phyloP scores from a whole-genome alignment of 2,113 vertebrate genomes.

The Alethe diademata region DNA sequence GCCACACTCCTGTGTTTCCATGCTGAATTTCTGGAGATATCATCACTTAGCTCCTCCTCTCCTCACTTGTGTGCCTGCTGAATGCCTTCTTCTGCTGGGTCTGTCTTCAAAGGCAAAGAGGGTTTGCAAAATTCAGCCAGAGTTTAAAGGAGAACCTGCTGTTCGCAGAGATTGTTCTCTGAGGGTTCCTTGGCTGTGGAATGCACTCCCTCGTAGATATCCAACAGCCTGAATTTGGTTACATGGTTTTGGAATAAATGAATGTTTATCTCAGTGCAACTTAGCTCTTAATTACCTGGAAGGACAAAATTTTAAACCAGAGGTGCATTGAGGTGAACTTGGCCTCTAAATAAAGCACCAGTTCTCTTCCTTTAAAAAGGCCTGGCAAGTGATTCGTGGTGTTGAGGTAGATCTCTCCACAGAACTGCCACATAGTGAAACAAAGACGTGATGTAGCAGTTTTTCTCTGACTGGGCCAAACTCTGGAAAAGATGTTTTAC shows the following conservation, averaged over 20 bases:
- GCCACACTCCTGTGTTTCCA: rapidly evolving
- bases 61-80: neutral
- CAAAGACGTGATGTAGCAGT: neutral
- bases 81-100: rapidly evolving
- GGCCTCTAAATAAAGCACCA: neutral
- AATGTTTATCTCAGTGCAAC: neutral
- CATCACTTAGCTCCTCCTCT: neutral
- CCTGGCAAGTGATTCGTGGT: neutral
- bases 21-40: neutral
- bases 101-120: neutral
- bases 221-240: neutral
- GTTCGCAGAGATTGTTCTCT: neutral
- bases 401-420: neutral
- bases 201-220: rapidly evolving
- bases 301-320: neutral
- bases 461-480: neutral
- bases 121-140: neutral
- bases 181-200: neutral
- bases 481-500: neutral
- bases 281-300: neutral
- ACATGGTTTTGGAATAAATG: neutral
- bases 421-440: neutral
- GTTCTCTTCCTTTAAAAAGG: neutral
- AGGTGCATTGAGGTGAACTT: neutral
- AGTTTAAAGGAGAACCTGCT: neutral